Conservation (phyloP, 2,888 invertebrate species). For the Cheilosia scutellata region DNA sequence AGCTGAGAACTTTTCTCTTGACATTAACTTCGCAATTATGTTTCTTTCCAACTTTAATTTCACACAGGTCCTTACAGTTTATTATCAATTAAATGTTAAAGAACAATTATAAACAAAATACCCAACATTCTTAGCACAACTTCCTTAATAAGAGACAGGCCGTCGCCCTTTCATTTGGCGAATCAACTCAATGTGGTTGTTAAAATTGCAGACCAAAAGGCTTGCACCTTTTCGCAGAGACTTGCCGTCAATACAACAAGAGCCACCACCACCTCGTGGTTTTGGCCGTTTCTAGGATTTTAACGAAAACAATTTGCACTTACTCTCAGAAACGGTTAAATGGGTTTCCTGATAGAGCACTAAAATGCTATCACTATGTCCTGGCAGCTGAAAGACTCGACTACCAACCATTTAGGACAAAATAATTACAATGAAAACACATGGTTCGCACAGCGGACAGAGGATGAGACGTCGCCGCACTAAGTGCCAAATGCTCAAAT, state of each 20-base stretch:
- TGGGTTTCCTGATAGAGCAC: constrained; percentile 44
- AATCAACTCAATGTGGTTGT: constrained; percentile 48
- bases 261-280: constrained; percentile 20
- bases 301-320: constrained; percentile 75
- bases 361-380: constrained; percentile 45
- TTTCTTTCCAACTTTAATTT: constrained; percentile 30
- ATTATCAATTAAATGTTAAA: constrained; percentile 60
- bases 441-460: constrained; percentile 12
- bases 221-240: constrained; percentile 46
- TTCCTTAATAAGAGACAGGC: neutral
- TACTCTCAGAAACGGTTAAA: constrained; percentile 56
- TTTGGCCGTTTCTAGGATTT: constrained; percentile 58
- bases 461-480: constrained; percentile 1
- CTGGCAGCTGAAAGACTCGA: constrained; percentile 31
- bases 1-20: constrained; percentile 7
- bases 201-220: constrained; percentile 44
- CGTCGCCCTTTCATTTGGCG: neutral
- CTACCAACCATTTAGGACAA: constrained; percentile 43
- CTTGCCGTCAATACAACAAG: constrained; percentile 13
- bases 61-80: constrained; percentile 7
- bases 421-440: constrained; percentile 50
- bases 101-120: constrained; percentile 59
- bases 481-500: constrained; percentile 37
- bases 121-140: constrained; percentile 37
- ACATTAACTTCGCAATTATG: constrained; percentile 35